Conservation (phyloP, 2,113 vertebrate species). For the Hippoglossus stenolepis region DNA sequence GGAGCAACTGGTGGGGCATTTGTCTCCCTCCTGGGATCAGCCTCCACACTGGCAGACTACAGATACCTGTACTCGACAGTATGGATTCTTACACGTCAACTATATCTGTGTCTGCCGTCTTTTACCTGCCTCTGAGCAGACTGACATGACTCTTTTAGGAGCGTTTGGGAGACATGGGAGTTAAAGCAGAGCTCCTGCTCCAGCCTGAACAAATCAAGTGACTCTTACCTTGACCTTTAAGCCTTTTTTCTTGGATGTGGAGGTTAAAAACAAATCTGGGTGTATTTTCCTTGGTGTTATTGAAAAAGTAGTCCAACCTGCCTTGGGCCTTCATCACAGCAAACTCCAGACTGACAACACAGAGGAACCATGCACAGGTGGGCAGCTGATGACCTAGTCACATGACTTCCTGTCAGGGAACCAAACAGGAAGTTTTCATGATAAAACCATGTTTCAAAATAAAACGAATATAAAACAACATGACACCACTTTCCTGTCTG, state of each 20-base stretch:
- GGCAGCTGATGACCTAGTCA: neutral
- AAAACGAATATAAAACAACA: neutral
- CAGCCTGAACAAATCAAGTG: neutral
- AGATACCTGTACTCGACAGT: conserved; percentile 38
- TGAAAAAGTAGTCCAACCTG: too few relatives aligned
- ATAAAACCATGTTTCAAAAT: neutral
- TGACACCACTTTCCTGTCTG: too few relatives aligned
- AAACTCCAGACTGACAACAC: neutral
- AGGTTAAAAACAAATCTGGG: neutral
- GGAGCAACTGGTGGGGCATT: conserved; percentile 71
- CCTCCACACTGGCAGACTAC: conserved; percentile 28
- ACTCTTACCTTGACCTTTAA: neutral
- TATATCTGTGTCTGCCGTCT: conserved; percentile 25
- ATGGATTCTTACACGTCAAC: conserved; percentile 46
- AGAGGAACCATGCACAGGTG: neutral
- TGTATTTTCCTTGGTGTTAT: too few relatives aligned
- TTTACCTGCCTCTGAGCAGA: neutral
- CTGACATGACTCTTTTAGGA: neutral
- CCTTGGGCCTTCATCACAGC: too few relatives aligned
- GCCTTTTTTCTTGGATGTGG: neutral
- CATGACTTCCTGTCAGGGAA: conserved; percentile 9
- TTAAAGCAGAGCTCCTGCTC: too few relatives aligned
- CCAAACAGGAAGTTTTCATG: neutral
- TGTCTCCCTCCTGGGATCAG: conserved; percentile 51
- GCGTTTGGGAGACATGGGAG: too few relatives aligned